Conservation (phyloP, 2,888 invertebrate genomes). For the Hypolimnas misippus region DNA sequence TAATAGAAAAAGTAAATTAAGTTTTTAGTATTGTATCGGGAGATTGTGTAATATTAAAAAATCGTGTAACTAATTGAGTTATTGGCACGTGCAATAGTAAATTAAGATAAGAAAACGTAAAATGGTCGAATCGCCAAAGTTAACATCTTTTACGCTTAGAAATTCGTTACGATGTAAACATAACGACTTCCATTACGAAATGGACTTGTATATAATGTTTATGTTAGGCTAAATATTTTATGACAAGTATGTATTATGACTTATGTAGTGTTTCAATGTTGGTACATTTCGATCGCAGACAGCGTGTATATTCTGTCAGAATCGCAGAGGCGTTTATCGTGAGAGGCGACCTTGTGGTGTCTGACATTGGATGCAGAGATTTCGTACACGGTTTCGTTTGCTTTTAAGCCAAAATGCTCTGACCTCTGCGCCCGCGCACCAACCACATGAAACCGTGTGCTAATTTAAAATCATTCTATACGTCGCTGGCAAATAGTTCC, state of each 20-base stretch:
- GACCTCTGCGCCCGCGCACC: slow-evolving; percentile 57
- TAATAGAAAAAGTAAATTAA: background rate
- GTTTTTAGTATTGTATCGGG: background rate
- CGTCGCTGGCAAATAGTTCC: background rate
- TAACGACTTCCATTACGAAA: too few species aligned
- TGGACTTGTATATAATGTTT: too few species aligned
- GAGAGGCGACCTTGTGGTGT: slow-evolving; percentile 73
- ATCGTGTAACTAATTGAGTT: slow-evolving; percentile 3
- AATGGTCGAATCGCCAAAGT: background rate
- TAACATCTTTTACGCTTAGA: background rate
- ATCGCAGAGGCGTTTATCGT: slow-evolving; percentile 65
- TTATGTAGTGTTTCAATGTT: background rate
- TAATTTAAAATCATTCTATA: background rate
- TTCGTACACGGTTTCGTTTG: slow-evolving; percentile 64
- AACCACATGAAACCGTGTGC: background rate
- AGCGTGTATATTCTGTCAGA: slow-evolving; percentile 20
- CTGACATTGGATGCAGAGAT: slow-evolving; percentile 74
- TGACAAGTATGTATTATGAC: too few species aligned
- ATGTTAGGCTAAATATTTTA: too few species aligned
- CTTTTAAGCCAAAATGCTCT: slow-evolving; percentile 42
- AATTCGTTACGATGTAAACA: too few species aligned
- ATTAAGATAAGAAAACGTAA: slow-evolving; percentile 2
- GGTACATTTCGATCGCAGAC: background rate
- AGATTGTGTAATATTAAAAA: slow-evolving; percentile 2
- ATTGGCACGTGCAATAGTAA: slow-evolving; percentile 18